Base-by-base conservation (phyloP, 1,140 invertebrate species). In the Heliconius hermathena region DNA sequence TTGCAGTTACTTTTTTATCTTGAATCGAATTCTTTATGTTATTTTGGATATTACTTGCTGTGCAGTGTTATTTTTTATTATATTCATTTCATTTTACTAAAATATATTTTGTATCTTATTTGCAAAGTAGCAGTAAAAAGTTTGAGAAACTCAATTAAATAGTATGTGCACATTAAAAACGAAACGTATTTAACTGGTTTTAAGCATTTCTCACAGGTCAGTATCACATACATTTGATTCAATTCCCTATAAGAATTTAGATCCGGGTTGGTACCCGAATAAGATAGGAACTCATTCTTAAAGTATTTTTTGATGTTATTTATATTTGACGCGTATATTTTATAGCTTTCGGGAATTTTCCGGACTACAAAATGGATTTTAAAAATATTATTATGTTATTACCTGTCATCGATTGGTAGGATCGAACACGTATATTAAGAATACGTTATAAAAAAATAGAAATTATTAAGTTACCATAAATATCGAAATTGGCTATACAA, bases 141-240 rank as follows among this genome's bases (percentile, higher is more conserved):
- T 66, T 29, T 66, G 60, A 66, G 26, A 66, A 66, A 16, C 60
- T 22, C 54, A 57, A 57, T 57, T 57, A n/a, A 22, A 57, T 57
- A 22, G 26, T 66, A 66, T 66, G n/a, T 57, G 20, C 22, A 5
- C 26, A 66, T 66, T 66, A 66, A 29, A 22, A 66, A 66, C 57
- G 46, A 66, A 76, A 76, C 74, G 38, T 36, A 70, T 18, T 54
- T 57, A 78, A 16, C 76, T 46, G 70, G 49, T 75, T 75, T 74
- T 36, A 66, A 80, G 66, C 13, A 72, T 76, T 76, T 70, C 38
- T 71, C 36, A 66, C 36, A 70, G 74, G 54, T 76, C 20, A 60
- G 74, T 70, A 76, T 70, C 74, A 70, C 22, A 66, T 2, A 71
- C 29, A 71, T 46, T 70, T 66, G 71, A 80, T 54, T 52, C 70